A percentile compares a stretch with the other conserved stretches of the same genome.
These are phyloP conservation scores for Ramphastos sulfuratus DNA, from an alignment of 2,113 vertebrate species.

Conservation along the genomic window DNA sequence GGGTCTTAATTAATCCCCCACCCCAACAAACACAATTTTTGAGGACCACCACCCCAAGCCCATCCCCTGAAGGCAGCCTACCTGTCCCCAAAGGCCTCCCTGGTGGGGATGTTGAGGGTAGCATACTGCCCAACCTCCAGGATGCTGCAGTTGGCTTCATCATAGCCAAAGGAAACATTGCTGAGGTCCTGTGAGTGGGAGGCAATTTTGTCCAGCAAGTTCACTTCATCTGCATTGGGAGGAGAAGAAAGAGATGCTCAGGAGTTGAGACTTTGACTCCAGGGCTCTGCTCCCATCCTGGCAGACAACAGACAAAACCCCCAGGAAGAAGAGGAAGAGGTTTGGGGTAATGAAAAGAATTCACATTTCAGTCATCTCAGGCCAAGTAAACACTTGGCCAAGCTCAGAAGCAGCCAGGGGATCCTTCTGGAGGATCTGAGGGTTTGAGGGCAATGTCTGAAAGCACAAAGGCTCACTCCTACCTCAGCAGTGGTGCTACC, in stretches of 20 bases:
- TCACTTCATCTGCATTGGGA: constrained; percentile 76
- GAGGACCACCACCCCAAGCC: background rate
- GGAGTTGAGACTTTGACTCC: background rate
- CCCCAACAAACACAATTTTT: background rate
- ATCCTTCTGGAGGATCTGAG: background rate
- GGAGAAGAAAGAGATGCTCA: background rate
- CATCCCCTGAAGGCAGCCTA: constrained; percentile 28
- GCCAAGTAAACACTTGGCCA: background rate
- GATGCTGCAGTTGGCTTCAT: constrained; percentile 72
- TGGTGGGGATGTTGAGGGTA: constrained; percentile 79
- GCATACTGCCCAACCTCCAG: constrained; percentile 85
- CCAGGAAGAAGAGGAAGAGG: background rate
- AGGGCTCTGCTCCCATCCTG: background rate
- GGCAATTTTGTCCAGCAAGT: constrained; percentile 80
- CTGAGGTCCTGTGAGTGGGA: constrained; percentile 60
- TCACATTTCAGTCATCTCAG: background rate
- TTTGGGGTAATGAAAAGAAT: background rate
- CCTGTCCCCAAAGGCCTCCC: constrained; percentile 79
- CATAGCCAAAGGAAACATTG: constrained; percentile 76
- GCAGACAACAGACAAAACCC: background rate
- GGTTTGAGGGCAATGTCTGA: background rate
- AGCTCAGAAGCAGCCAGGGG: background rate
- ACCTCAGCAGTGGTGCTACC: background rate
- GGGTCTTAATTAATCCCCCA: background rate
- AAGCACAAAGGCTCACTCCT: background rate